Evolutionary conservation across 2,113 vertebrate species (phyloP), one percentile per base, ranked within the genome.

Genomic region (Perognathus longimembris): DNA sequence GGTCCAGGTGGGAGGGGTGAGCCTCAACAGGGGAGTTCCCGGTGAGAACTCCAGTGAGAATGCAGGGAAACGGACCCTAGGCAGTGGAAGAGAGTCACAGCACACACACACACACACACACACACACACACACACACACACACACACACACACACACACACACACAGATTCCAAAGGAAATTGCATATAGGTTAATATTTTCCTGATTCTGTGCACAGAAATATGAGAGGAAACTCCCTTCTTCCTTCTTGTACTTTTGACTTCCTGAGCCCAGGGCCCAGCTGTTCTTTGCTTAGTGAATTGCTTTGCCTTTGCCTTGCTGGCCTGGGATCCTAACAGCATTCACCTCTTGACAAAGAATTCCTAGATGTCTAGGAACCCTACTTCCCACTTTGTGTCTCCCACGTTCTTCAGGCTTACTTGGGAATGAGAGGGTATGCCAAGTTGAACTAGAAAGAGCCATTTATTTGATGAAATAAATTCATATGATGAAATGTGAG

Each of bases 281-380:
- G 5, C 36, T 80, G 26, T 36, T 50, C 66, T n/a, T 59, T 70
- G 40, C 21, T 76, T 71, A 70, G 61, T 85, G 64, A 75, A 67
- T 90, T 67, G 61, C 61, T 67, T 93, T 59, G 66, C 22, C 45
- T 90, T 76, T 88, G 66, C 36, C 76, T 38, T 71, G 14, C 73
- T 82, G 64, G 59, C 30, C 75, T 88, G 54, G 28, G 20, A 70
- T 82, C 59, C 20, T 57, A 42, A 64, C 76, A 34, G 50, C 12
- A n/a, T 77, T 88, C 78, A 30, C 69, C 78, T 85, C 87, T 76
- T 78, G 70, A 79, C 84, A 92, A 64, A 21, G 74, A n/a, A 7
- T 7, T 91, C 85, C 76, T 30, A 69, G 38, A 36, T 74, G n/a
- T 87, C 80, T 38, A 89, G 77, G 67, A 80, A 36, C n/a, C n/a